These are phyloP conservation scores for Pemphigus obesinymphae DNA, from an alignment of 1,140 invertebrate genomes.

Conservation along the genomic window DNA sequence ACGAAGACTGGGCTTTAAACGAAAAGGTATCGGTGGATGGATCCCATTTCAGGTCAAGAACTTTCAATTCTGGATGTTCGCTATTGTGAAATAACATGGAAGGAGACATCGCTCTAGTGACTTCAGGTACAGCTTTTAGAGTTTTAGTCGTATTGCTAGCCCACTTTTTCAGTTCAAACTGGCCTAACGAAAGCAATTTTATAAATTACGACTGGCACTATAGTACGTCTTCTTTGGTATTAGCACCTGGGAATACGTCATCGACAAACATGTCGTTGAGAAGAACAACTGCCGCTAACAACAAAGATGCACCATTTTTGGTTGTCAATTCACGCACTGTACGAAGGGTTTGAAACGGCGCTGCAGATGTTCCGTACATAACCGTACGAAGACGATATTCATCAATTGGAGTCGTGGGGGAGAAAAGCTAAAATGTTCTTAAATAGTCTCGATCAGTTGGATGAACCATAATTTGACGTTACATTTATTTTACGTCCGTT, in stretches of 20 bases:
- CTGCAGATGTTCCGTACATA: conserved; percentile 48
- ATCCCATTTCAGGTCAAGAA: conserved; percentile 39
- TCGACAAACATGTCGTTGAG: conserved; percentile 46
- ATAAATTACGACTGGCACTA: too few species aligned
- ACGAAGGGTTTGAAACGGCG: conserved; percentile 48
- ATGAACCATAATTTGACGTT: too few species aligned
- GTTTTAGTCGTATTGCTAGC: conserved; percentile 11
- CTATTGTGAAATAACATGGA: not conserved
- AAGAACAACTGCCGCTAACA: conserved; percentile 39
- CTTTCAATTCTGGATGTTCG: not conserved
- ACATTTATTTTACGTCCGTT: too few species aligned
- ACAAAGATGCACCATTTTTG: conserved; percentile 46
- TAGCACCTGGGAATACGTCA: conserved; percentile 43
- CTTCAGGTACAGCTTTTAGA: not conserved
- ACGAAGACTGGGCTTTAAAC: not conserved
- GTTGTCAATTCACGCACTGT: conserved; percentile 49
- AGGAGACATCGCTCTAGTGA: not conserved
- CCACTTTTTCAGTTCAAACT: conserved; percentile 46
- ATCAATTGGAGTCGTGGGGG: too few species aligned
- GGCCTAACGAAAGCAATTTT: too few species aligned
- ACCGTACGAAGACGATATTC: too few species aligned
- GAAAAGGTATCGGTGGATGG: not conserved
- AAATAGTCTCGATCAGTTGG: too few species aligned
- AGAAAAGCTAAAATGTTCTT: too few species aligned
- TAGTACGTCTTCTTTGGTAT: too few species aligned